A percentile compares a stretch with the other conserved stretches of the same genome.
Evolutionary conservation across 2,888 invertebrate species (phyloP).

Genomic region (Caenorhabditis plicata): DNA sequence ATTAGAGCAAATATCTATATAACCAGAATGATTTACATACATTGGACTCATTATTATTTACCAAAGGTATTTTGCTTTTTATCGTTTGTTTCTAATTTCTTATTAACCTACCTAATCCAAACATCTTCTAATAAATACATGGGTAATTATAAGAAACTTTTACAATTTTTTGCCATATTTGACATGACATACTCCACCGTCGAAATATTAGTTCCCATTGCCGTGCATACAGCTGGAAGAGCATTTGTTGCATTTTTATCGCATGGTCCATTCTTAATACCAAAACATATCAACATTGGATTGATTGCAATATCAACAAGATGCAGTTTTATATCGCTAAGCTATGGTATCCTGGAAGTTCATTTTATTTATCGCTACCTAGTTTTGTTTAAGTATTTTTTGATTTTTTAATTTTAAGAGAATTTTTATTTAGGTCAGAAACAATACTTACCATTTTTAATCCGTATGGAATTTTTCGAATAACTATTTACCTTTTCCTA

Average conservation of each 20-base stretch:
- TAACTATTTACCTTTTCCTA: no score
- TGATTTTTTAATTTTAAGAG: no score
- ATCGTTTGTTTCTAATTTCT: slow-evolving; percentile 13
- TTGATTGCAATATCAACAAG: slow-evolving; percentile 18
- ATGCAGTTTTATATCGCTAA: slow-evolving; percentile 19
- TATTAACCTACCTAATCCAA: slow-evolving; percentile 9
- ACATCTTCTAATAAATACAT: slow-evolving; percentile 10
- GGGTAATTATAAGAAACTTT: slow-evolving; percentile 19
- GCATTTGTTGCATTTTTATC: slow-evolving; percentile 23
- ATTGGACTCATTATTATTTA: slow-evolving; percentile 23
- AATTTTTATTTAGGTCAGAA: no score
- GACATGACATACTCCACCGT: slow-evolving; percentile 21
- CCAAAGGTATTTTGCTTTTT: slow-evolving; percentile 13
- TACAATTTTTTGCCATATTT: slow-evolving; percentile 19
- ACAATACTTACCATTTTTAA: no score
- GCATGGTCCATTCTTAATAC: slow-evolving; percentile 16
- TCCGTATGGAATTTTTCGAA: no score
- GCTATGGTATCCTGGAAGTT: slow-evolving; percentile 17
- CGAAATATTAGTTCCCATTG: slow-evolving; percentile 19
- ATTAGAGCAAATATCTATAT: no score
- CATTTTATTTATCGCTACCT: slow-evolving; percentile 25
- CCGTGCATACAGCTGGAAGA: slow-evolving; percentile 19
- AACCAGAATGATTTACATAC: slow-evolving; percentile 28
- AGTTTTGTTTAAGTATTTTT: slow-evolving; percentile 18
- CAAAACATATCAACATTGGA: background rate